phyloP scores from a whole-genome alignment of 1,140 invertebrate species.

The Eufriesea mexicana region DNA sequence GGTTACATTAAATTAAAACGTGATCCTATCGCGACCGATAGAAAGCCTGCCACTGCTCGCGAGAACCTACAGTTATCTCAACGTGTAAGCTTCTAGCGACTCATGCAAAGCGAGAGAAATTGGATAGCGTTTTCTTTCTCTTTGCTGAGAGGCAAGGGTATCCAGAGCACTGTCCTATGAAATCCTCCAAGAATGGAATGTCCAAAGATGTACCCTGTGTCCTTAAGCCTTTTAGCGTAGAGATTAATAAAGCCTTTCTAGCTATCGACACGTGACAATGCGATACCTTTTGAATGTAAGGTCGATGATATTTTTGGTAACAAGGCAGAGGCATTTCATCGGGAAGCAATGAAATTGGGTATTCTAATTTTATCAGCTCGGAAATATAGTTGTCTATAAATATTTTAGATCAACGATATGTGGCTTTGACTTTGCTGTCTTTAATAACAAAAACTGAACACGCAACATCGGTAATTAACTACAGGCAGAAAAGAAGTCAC shows the following conservation, averaged over 20 bases:
- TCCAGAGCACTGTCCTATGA: not conserved
- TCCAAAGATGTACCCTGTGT: not conserved
- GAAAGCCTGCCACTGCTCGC: not conserved
- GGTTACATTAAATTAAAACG: slow-evolving; percentile 37
- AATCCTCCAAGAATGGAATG: not conserved
- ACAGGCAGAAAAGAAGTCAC: not conserved
- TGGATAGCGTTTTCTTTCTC: not conserved
- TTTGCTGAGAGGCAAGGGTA: not conserved
- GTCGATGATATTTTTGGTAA: no score
- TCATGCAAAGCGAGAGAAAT: not conserved
- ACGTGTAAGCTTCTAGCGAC: not conserved
- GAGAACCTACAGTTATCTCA: slow-evolving; percentile 3
- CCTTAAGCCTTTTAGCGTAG: no score
- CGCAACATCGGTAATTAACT: not conserved
- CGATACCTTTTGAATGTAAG: no score
- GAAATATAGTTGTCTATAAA: not conserved
- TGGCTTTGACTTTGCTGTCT: not conserved
- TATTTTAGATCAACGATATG: not conserved
- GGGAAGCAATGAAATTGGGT: not conserved
- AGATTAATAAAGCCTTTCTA: no score
- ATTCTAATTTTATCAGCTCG: not conserved
- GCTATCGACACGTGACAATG: no score
- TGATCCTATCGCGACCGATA: slow-evolving; percentile 26
- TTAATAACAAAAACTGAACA: not conserved
- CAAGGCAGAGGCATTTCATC: no score